Evolutionary conservation across 2,888 invertebrate species (phyloP), one percentile per base, ranked within the genome.

Genomic region (Agrochola macilenta): DNA sequence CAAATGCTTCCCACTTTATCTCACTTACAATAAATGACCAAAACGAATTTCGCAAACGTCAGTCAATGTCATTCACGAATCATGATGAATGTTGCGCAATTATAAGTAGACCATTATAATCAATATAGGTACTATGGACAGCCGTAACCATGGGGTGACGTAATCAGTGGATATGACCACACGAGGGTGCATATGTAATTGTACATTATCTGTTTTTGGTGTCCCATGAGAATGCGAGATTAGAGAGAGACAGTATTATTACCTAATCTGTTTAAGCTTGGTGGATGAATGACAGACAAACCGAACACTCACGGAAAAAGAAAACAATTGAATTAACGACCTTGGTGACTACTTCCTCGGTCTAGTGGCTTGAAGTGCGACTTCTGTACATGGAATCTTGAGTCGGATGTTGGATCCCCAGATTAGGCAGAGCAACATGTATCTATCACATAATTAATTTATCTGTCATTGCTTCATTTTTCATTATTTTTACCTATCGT

Each of bases 101-200:
- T 66, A 66, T 30, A 35, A n/a, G 26, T 57, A 35, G 63, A 26
- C 49, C 58, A 71, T 68, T 83, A 83, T 52, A 78, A 78, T 81
- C 81, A 84, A 84, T 84, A 79, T 46, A 30, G 30, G 30, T 30
- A 39, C 39, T 23, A 57, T 43, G 5, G 57, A 26, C 49, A 43
- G 12, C 26, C 20, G n/a, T 58, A n/a, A 52, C 64, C 39, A 39
- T 63, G 49, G 69, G 81, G 82, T 52, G 76, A 85, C 39, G 54
- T 75, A 49, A 70, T 60, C 70, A 65, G 14, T 57, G 69, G 14
- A 57, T 69, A 11, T 65, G 57, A 46, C 71, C 81, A 4, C 49
- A 60, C 23, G 5, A 26, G 83, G 83, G 83, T 85, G 83, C 69
- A 83, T 83, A 85, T n/a, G 39, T 82, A 73, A 83, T 82, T 71